Percentiles rank a stretch among this genome's conserved stretches.
These are phyloP conservation scores for Podotricha telesiphe DNA, from an alignment of 2,888 invertebrate genomes.

Conservation along the genomic window DNA sequence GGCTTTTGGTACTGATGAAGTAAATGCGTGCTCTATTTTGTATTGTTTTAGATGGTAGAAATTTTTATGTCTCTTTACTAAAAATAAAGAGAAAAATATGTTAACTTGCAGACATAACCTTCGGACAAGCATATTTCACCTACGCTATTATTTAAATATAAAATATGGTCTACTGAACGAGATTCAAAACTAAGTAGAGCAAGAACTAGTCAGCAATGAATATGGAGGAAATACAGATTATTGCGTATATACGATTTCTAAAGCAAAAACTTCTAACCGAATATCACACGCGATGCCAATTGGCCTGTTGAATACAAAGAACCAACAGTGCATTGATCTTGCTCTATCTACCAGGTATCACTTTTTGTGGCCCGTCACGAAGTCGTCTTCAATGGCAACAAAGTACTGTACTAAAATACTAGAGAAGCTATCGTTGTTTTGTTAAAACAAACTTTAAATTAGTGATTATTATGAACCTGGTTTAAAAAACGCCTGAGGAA, in stretches of 20 bases:
- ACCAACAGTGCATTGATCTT: conserved; percentile 23
- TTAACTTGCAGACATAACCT: too few relatives aligned
- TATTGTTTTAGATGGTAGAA: too few relatives aligned
- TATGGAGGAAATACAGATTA: conserved; percentile 38
- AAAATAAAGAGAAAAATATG: too few relatives aligned
- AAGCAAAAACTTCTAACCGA: conserved; percentile 37
- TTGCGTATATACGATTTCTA: conserved; percentile 48
- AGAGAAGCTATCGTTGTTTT: neutral
- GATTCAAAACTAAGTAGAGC: conserved; percentile 35
- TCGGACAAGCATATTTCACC: too few relatives aligned
- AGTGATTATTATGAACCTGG: neutral
- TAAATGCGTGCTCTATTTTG: too few relatives aligned
- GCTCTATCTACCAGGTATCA: neutral
- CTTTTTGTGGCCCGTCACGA: conserved; percentile 20
- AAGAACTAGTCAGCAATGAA: conserved; percentile 33
- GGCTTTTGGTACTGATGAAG: too few relatives aligned
- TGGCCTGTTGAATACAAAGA: conserved; percentile 27
- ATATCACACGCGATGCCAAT: conserved; percentile 41
- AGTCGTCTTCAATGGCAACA: conserved; percentile 11
- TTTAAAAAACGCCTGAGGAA: neutral
- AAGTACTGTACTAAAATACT: neutral
- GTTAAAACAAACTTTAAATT: neutral
- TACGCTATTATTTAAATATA: neutral
- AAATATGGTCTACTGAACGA: conserved; percentile 28
- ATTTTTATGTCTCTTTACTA: too few relatives aligned